Evolutionary conservation across 2,113 vertebrate species (phyloP), one percentile per base, ranked within the genome.

Genomic region (Cyprinus carpio): DNA sequence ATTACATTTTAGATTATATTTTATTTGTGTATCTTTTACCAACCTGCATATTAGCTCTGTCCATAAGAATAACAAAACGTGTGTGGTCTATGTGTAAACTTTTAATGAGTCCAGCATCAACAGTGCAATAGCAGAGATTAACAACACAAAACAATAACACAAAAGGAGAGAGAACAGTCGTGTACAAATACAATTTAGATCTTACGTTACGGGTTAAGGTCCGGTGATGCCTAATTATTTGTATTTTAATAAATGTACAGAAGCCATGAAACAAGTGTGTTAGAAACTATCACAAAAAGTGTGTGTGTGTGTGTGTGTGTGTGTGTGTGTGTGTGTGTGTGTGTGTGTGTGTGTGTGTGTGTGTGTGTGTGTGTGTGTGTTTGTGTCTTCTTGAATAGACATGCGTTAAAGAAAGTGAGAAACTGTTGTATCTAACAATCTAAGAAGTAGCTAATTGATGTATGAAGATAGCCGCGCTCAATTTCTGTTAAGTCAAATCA

Each of bases 21-120:
- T 34, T 40, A 40, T 23, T 23, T 37, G 34, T 7, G 67, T 2
- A 31, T 29, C 49, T 76, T 54, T 51, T 4, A 76, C 27, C 13
- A 31, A 18, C 16, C 4, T 20, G 43, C 15, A 16, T 51, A 15
- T 31, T 76, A 12, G 20, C 37, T 71, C 9, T 84, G 31, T 13
- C 18, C 46, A 56, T 43, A 87, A 4, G 40, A 85, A 84, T 75
- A 43, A 86, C 83, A 78, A 34, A 65, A 12, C 20, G 74, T 86
- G 46, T 69, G 58, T 80, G 56, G 76, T 25, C 58, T 89, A 34
- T 88, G 23, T 91, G 91, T 92, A 91, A 94, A 92, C 84, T 90
- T 94, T 93, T 94, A 94, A 93, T 84, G 87, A 92, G 91, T 91
- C 91, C 90, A 93, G 91, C 90, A 92, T 93, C 86, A 88, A 87